Evolutionary conservation across 1,140 invertebrate genomes (phyloP), one percentile per base, ranked within the genome.

Genomic region (Lysiphlebus fabarum): DNA sequence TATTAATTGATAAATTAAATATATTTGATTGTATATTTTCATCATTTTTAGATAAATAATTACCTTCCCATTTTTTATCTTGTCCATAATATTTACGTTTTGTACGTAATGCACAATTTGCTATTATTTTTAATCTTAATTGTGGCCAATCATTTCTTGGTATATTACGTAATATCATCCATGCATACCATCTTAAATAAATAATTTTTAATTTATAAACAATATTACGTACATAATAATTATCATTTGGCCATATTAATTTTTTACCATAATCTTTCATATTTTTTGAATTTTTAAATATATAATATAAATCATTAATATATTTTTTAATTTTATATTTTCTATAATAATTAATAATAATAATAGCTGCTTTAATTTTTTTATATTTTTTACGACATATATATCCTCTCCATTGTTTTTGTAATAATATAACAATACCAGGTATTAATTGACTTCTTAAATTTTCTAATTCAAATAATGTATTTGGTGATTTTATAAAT

Each of bases 351-450:
- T 85, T 80, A 76, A 91, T 89, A 66, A 98, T 96, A 40, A 81
- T 69, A 47, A 90, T 77, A 0, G 91, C 89, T 0, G 96, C 95
- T 73, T 87, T 86, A 84, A 98, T 89, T 74, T 87, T 87, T 68
- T 88, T 87, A 74, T 91, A 96, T 48, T 86, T 83, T 69, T 84
- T 83, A 9, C 95, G 79, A 3, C 91, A 93, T 26, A 93, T 73
- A 43, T 82, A 83, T 54, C 94, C 96, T 64, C 95, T 82, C 86
- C 93, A 95, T 75, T 93, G 89, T 80, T 97, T 98, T 82, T 99
- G 96, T 56, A 99, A 79, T 62, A 97, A 83, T 8, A 93, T 85
- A 36, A 95, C 92, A 65, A 99, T 95, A 43, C 87, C 86, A 0
- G 94, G 94, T 49, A 98, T 90, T 62, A 92, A 83, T 56, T 89